Evolutionary conservation across 2,888 invertebrate species (phyloP).

Genomic region (Drosophila yooni): DNA sequence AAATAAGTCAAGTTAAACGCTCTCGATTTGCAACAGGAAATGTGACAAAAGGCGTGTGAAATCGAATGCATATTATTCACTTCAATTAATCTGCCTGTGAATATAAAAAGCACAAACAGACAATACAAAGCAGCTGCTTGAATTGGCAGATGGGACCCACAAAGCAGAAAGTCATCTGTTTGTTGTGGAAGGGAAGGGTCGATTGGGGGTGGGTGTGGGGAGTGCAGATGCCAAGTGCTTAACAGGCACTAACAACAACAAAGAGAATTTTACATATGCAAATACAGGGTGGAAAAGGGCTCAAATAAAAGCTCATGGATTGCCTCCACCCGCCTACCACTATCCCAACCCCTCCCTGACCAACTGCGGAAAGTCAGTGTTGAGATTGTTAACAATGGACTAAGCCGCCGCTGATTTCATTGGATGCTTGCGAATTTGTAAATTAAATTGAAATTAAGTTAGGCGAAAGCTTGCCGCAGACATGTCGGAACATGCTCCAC

Average conservation of each 20-base stretch:
- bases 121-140: slow-evolving; percentile 11
- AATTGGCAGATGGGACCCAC: slow-evolving; percentile 7
- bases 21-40: slow-evolving; percentile 3
- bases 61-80: slow-evolving; percentile 29
- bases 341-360: not conserved
- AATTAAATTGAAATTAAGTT: slow-evolving; percentile 50
- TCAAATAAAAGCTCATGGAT: not conserved
- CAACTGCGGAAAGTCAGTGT: slow-evolving; percentile 5
- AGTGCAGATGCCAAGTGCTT: slow-evolving; percentile 33
- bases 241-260: slow-evolving; percentile 26
- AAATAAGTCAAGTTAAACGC: slow-evolving; percentile 10
- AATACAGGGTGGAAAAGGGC: slow-evolving; percentile 7
- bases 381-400: slow-evolving; percentile 16
- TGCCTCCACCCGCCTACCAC: fast-evolving
- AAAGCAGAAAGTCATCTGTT: slow-evolving; percentile 20
- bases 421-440: slow-evolving; percentile 11
- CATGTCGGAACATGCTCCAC: not conserved
- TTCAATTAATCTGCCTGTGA: slow-evolving; percentile 36
- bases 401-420: slow-evolving; percentile 10
- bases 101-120: slow-evolving; percentile 13
- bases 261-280: slow-evolving; percentile 17
- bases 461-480: slow-evolving; percentile 8
- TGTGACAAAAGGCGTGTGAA: not conserved
- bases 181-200: too few species aligned
- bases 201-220: not conserved